Evolutionary conservation across 2,113 vertebrate genomes (phyloP).

Genomic region (Notothenia coriiceps): DNA sequence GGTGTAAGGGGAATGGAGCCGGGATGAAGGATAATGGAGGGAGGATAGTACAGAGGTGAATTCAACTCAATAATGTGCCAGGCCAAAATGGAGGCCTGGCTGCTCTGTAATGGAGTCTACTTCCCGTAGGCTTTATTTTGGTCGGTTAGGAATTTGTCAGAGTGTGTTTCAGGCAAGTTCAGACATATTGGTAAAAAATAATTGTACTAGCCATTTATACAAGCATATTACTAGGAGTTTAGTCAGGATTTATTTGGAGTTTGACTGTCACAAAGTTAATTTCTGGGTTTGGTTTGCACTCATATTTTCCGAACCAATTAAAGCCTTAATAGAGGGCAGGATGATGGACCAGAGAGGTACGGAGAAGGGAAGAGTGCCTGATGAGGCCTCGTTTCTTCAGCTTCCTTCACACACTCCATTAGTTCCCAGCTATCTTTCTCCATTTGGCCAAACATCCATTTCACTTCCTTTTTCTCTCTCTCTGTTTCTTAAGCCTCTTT

Average conservation of each 20-base stretch:
- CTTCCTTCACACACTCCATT: slow-evolving; percentile 54
- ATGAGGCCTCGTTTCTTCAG: slow-evolving; percentile 48
- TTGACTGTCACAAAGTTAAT: slow-evolving; percentile 53
- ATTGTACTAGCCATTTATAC: slow-evolving; percentile 51
- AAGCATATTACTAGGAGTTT: slow-evolving; percentile 56
- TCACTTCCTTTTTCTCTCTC: slow-evolving; percentile 38
- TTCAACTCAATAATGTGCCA: neutral
- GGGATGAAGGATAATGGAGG: slow-evolving; percentile 41
- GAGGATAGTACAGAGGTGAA: slow-evolving; percentile 13
- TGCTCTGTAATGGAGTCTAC: neutral
- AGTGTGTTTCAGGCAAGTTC: slow-evolving; percentile 29
- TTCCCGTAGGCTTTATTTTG: slow-evolving; percentile 11
- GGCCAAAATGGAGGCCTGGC: neutral
- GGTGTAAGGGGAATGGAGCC: neutral
- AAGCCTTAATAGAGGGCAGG: slow-evolving; percentile 61
- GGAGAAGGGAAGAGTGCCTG: slow-evolving; percentile 35
- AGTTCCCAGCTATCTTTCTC: slow-evolving; percentile 58
- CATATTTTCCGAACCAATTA: slow-evolving; percentile 64
- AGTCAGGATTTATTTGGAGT: slow-evolving; percentile 52
- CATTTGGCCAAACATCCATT: slow-evolving; percentile 75
- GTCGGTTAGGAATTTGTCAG: slow-evolving; percentile 19
- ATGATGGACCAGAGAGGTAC: neutral
- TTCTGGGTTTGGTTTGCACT: slow-evolving; percentile 46
- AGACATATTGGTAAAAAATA: slow-evolving; percentile 39
- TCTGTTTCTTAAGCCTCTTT: slow-evolving; percentile 50